phyloP scores from a whole-genome alignment of 2,113 vertebrate genomes.

The Vidua chalybeata region DNA sequence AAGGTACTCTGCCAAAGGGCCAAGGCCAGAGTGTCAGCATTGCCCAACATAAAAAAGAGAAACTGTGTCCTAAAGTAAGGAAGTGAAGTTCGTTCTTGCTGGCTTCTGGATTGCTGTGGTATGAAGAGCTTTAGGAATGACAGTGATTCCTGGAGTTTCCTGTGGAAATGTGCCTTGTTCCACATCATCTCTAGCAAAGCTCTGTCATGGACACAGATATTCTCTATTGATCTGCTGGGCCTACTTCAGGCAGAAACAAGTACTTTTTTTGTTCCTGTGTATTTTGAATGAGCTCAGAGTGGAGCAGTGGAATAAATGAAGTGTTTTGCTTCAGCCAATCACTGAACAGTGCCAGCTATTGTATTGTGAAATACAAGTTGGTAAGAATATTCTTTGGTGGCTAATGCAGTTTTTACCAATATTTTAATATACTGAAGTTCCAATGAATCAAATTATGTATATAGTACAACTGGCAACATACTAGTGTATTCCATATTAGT shows the following conservation, averaged over 20 bases:
- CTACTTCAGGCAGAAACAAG: not conserved
- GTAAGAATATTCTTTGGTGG: not conserved
- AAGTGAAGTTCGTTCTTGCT: not conserved
- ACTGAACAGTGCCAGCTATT: not conserved
- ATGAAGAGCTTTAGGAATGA: not conserved
- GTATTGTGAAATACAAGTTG: not conserved
- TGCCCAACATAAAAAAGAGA: not conserved
- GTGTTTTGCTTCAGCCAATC: not conserved
- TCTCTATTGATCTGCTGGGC: not conserved
- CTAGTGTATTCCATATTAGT: not conserved
- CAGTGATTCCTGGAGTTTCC: not conserved
- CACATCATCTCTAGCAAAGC: constrained; percentile 13
- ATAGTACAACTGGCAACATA: not conserved
- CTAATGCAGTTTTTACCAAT: not conserved
- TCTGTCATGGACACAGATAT: not conserved
- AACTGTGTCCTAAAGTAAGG: not conserved
- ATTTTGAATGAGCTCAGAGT: not conserved
- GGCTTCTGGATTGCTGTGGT: not conserved
- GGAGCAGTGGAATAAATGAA: not conserved
- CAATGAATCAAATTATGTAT: not conserved
- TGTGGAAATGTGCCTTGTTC: not conserved
- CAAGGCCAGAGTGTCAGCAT: not conserved
- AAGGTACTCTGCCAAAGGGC: not conserved
- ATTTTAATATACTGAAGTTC: constrained; percentile 18
- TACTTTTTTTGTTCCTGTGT: not conserved